These are phyloP conservation scores for Sylvia borin DNA, from an alignment of 2,797 vertebrate species.

Conservation along the genomic window DNA sequence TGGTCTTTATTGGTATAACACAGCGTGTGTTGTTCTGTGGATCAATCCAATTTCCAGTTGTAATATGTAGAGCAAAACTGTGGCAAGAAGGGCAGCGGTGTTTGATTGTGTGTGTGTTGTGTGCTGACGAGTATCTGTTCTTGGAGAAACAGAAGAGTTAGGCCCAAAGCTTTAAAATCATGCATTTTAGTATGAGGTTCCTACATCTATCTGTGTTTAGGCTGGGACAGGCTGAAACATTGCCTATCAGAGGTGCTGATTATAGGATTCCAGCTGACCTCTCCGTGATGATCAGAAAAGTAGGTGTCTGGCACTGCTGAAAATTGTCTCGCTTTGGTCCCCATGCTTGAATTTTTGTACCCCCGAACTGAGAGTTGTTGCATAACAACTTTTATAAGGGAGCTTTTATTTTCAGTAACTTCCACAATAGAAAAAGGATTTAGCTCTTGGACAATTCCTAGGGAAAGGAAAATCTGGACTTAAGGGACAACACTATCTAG, in stretches of 20 bases:
- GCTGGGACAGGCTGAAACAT: not conserved
- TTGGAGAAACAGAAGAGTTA: not conserved
- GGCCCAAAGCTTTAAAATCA: not conserved
- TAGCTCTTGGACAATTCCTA: not conserved
- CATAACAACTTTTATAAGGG: not conserved
- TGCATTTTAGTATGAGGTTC: not conserved
- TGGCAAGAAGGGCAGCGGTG: not conserved
- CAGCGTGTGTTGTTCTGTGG: accelerated
- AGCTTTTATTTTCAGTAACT: not conserved
- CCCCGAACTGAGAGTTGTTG: not conserved
- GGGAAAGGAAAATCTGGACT: not conserved
- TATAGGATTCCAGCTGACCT: accelerated
- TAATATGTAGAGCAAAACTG: not conserved
- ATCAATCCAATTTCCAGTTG: not conserved
- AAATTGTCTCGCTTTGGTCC: not conserved
- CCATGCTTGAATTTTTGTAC: not conserved
- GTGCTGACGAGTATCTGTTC: not conserved
- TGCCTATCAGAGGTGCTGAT: not conserved
- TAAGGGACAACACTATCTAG: not conserved
- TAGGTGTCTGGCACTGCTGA: not conserved
- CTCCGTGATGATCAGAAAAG: not conserved
- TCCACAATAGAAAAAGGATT: not conserved
- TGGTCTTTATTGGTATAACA: not conserved
- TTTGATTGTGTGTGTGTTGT: not conserved
- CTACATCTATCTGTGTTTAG: not conserved